Evolutionary conservation across 2,888 invertebrate genomes (phyloP).

Genomic region (Quadroppia sp.): DNA sequence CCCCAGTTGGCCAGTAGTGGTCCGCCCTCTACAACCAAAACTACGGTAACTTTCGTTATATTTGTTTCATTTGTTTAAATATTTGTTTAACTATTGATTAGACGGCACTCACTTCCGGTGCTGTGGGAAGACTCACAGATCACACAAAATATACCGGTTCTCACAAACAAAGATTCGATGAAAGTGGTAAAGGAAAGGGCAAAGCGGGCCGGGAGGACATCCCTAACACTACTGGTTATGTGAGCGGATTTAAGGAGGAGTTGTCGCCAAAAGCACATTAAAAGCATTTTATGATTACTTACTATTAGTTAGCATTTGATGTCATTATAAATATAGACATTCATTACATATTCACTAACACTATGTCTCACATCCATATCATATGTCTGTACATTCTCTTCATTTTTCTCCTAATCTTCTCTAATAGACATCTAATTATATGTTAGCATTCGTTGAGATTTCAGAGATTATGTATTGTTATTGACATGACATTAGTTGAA

Average conservation of each 20-base stretch:
- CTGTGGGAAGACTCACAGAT: conserved; percentile 74
- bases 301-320: no score
- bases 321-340: no score
- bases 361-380: no score
- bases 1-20: conserved; percentile 55
- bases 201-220: conserved; percentile 74
- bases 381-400: no score
- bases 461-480: no score
- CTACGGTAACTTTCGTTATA: conserved; percentile 46
- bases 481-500: no score
- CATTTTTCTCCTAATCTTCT: no score
- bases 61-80: background rate
- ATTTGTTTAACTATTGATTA: conserved; percentile 30
- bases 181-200: conserved; percentile 71
- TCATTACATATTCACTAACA: no score
- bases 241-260: conserved; percentile 68
- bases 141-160: conserved; percentile 83
- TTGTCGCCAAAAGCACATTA: background rate
- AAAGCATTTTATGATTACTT: background rate
- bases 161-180: conserved; percentile 79
- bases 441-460: no score
- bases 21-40: conserved; percentile 61
- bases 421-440: no score
- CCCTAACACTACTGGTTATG: conserved; percentile 71
- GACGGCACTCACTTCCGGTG: conserved; percentile 53